Conservation (phyloP, 2,797 vertebrate species). For the Pseudocheirus occidentalis region DNA sequence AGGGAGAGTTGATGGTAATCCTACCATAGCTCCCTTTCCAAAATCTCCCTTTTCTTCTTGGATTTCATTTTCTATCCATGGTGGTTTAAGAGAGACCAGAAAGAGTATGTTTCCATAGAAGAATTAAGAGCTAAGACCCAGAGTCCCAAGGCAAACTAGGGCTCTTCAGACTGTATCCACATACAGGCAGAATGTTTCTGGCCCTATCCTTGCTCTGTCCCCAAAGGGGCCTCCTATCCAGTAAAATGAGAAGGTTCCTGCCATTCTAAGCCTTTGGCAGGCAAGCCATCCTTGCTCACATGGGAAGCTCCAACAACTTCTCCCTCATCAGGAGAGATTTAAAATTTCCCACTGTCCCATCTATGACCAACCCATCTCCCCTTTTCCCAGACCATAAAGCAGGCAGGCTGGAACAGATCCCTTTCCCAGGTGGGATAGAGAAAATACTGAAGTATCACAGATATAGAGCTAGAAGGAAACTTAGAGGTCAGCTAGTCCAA, state of each 20-base stretch:
- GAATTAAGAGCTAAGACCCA: neutral
- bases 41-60: neutral
- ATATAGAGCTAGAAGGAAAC: neutral
- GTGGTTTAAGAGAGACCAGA: neutral
- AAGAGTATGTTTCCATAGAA: neutral
- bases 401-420: neutral
- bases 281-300: neutral
- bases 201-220: neutral
- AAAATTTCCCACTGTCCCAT: conserved; percentile 34
- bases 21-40: neutral
- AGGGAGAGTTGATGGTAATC: neutral
- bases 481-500: neutral
- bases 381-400: neutral
- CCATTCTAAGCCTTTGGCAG: neutral
- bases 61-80: neutral
- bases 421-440: neutral
- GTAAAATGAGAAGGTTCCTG: neutral
- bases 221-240: neutral
- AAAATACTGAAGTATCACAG: neutral
- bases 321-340: conserved; percentile 18
- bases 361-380: neutral
- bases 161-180: neutral
- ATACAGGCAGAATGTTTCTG: neutral
- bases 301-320: conserved; percentile 14
- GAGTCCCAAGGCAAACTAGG: neutral